Conservation (phyloP, 1,140 invertebrate genomes). For the Drosophila ohnishii region DNA sequence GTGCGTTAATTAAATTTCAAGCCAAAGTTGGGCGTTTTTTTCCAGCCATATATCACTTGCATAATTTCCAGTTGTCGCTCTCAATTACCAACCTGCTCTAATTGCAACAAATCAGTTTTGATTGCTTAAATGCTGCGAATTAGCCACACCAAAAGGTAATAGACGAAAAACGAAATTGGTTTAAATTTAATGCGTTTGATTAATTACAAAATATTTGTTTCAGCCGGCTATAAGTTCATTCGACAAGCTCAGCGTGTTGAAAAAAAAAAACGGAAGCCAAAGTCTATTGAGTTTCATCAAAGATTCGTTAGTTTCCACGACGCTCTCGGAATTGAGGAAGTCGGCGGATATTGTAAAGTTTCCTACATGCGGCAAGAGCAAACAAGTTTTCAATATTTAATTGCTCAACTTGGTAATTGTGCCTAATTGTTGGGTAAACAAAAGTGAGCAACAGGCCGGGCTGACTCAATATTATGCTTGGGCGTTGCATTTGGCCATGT, state of each 20-base stretch:
- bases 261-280: constrained; percentile 48
- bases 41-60: constrained; percentile 51
- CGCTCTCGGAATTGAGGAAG: constrained; percentile 50
- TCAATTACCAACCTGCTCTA: constrained; percentile 65
- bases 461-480: constrained; percentile 58
- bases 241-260: constrained; percentile 1
- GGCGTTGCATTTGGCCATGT: constrained; percentile 38
- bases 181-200: constrained; percentile 48
- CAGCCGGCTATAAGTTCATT: constrained; percentile 24
- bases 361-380: constrained; percentile 24
- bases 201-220: constrained; percentile 54
- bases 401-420: constrained; percentile 70
- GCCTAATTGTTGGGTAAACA: constrained; percentile 74
- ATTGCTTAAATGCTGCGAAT: constrained; percentile 47
- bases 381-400: constrained; percentile 75
- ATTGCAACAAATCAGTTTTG: constrained; percentile 69
- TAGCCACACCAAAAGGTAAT: constrained; percentile 31
- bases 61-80: constrained; percentile 60
- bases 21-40: constrained; percentile 29
- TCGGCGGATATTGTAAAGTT: constrained; percentile 39
- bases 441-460: constrained; percentile 29
- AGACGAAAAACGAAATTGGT: constrained; percentile 12
- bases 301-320: constrained; percentile 28
- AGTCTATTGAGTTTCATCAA: constrained; percentile 21
- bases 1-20: constrained; percentile 50